Evolutionary conservation across 2,888 invertebrate species (phyloP).

Genomic region (Metellina segmentata): DNA sequence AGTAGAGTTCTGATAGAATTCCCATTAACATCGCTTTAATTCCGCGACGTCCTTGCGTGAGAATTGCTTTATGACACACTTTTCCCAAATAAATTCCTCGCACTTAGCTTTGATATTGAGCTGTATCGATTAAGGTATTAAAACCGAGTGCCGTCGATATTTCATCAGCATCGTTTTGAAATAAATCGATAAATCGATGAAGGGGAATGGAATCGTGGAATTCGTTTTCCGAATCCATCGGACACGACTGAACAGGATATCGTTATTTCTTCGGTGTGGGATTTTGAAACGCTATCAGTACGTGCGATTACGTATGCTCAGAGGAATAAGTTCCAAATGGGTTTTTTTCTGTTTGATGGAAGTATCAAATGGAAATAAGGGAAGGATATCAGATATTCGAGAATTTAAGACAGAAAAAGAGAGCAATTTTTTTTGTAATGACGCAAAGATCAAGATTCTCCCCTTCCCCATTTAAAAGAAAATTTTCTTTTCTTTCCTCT

Average conservation of each 20-base stretch:
- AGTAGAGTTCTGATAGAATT: constrained; percentile 34
- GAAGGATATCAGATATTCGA: not conserved
- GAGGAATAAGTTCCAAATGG: not conserved
- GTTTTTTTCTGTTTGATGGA: not conserved
- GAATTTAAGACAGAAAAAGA: not conserved
- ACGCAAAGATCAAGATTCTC: no score
- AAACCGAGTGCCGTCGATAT: constrained; percentile 57
- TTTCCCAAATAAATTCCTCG: constrained; percentile 45
- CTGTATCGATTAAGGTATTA: constrained; percentile 64
- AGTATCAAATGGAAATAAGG: not conserved
- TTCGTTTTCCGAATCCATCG: constrained; percentile 31
- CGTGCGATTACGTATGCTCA: not conserved
- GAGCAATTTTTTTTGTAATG: no score
- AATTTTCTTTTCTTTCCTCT: no score
- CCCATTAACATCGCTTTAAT: constrained; percentile 46
- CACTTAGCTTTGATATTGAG: constrained; percentile 64
- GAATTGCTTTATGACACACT: constrained; percentile 31
- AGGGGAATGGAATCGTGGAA: constrained; percentile 32
- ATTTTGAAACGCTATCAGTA: not conserved
- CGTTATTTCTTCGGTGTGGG: not conserved
- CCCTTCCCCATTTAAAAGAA: no score
- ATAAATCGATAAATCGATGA: constrained; percentile 63
- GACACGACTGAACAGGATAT: constrained; percentile 25
- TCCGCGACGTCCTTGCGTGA: constrained; percentile 15
- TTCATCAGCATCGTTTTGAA: constrained; percentile 52